These are phyloP conservation scores for Silurus aristotelis DNA, from an alignment of 2,797 vertebrate genomes.

Conservation along the genomic window DNA sequence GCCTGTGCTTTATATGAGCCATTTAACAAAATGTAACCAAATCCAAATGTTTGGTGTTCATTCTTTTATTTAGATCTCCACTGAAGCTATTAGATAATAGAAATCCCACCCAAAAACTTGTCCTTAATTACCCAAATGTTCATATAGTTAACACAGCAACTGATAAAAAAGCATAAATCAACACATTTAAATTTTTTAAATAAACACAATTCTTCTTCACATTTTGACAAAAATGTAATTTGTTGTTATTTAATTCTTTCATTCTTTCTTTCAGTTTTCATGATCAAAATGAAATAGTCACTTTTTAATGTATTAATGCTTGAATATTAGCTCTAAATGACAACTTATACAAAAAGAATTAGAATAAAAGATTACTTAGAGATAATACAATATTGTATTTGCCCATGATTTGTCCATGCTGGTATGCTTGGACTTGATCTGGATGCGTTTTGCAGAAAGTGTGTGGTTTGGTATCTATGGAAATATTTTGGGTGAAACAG, in stretches of 20 bases:
- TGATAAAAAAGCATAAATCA: not conserved
- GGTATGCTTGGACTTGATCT: not conserved
- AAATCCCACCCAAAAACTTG: not conserved
- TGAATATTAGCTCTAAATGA: not conserved
- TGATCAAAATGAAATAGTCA: not conserved
- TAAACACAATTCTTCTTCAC: not conserved
- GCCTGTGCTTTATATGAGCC: not conserved
- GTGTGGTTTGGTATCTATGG: conserved; percentile 2
- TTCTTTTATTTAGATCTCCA: not conserved
- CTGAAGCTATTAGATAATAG: not conserved
- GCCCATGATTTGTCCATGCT: not conserved
- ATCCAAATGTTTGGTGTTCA: not conserved
- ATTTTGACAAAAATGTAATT: not conserved
- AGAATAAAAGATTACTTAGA: not conserved
- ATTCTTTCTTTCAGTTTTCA: not conserved
- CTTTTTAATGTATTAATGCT: not conserved
- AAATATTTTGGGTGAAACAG: conserved; percentile 5
- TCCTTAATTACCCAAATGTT: not conserved
- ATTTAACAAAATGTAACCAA: not conserved
- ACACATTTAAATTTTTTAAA: not conserved
- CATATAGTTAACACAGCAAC: not conserved
- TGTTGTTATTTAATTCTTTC: not conserved
- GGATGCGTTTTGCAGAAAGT: not conserved
- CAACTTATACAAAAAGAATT: not conserved
- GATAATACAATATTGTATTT: not conserved